Evolutionary conservation across 2,888 invertebrate genomes (phyloP).

Genomic region (Cataglyphis cursor): DNA sequence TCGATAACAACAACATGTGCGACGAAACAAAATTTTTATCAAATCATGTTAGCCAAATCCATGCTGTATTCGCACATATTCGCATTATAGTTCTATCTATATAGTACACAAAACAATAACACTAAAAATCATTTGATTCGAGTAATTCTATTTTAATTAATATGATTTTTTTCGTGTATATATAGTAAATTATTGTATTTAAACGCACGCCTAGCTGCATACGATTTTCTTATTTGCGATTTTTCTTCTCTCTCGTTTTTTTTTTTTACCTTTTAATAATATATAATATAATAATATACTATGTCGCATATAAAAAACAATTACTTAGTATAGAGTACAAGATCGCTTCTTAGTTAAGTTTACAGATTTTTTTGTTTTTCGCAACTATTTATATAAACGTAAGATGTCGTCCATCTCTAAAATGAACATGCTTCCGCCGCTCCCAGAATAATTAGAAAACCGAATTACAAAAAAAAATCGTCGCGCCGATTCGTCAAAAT

Average conservation of each 20-base stretch:
- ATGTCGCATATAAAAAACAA: constrained; percentile 86
- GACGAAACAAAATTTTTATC: constrained; percentile 62
- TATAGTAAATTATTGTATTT: constrained; percentile 81
- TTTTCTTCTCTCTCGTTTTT: constrained; percentile 58
- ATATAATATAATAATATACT: constrained; percentile 85
- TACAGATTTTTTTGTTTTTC: constrained; percentile 68
- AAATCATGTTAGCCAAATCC: constrained; percentile 76
- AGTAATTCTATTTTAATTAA: constrained; percentile 76
- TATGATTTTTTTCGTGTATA: constrained; percentile 68
- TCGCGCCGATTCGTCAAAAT: constrained; percentile 40
- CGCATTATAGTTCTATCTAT: constrained; percentile 80
- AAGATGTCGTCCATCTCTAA: constrained; percentile 74
- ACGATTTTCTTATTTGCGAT: constrained; percentile 72
- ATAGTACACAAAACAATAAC: constrained; percentile 83
- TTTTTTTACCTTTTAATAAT: constrained; percentile 74
- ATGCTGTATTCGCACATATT: constrained; percentile 80
- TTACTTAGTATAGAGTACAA: constrained; percentile 85
- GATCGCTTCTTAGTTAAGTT: constrained; percentile 83
- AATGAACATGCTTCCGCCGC: constrained; percentile 74
- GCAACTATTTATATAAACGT: constrained; percentile 80
- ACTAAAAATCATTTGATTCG: constrained; percentile 81
- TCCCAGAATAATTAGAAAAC: constrained; percentile 67
- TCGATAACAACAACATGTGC: constrained; percentile 26
- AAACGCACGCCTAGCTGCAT: constrained; percentile 82
- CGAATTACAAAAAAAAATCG: constrained; percentile 38